These are phyloP conservation scores for Orchesellides sinensis DNA, from an alignment of 2,888 invertebrate genomes.

Conservation along the genomic window DNA sequence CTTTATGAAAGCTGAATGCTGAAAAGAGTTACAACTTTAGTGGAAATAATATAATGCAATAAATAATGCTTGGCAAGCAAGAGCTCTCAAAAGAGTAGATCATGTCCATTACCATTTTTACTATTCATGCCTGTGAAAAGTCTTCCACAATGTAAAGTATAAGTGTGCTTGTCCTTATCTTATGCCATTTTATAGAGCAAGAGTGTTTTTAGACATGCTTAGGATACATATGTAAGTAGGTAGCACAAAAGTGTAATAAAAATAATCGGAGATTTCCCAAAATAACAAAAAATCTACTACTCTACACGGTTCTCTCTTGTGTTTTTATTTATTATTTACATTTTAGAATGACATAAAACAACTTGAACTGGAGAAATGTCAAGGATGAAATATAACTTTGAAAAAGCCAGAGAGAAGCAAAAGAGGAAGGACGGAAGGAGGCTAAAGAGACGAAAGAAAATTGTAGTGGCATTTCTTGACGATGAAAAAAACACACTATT, in stretches of 20 bases:
- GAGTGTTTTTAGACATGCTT: neutral
- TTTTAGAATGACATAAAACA: conserved; percentile 46
- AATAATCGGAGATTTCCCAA: conserved; percentile 13
- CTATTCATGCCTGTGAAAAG: too few species aligned
- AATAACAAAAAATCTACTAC: neutral
- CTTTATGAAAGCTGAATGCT: too few species aligned
- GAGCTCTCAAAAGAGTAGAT: too few species aligned
- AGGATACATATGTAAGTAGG: too few species aligned
- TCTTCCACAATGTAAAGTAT: too few species aligned
- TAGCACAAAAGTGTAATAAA: neutral
- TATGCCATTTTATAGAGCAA: too few species aligned
- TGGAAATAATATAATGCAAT: too few species aligned
- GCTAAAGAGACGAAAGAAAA: neutral
- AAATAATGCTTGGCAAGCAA: too few species aligned
- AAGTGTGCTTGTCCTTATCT: too few species aligned
- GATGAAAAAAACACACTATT: neutral
- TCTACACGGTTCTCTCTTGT: neutral
- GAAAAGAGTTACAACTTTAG: too few species aligned
- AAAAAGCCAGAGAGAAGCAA: neutral
- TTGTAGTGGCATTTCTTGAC: neutral
- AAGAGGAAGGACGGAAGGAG: neutral
- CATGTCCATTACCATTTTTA: too few species aligned
- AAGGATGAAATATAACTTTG: conserved; percentile 54
- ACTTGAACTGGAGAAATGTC: conserved; percentile 43
- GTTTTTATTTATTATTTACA: conserved; percentile 49